Base-by-base conservation (phyloP, 2,888 invertebrate species). In the Clostera curtula region DNA sequence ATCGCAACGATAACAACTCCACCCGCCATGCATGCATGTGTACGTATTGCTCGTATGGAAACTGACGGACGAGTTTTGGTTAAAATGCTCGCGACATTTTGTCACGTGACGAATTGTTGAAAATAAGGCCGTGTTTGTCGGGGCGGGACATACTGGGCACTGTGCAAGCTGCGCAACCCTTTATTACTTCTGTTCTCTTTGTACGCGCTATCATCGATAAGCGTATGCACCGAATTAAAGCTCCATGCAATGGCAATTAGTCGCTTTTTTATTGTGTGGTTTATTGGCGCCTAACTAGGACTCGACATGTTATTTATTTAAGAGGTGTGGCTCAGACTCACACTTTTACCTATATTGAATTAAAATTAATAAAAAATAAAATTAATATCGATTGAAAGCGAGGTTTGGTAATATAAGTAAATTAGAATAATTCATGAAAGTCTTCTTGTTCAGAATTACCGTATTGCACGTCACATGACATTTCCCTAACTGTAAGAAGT, bases 141-240 rank as follows among this genome's bases (percentile, higher is more conserved):
- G 39, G 49, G 43, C 41, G 46, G 49, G 40, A 29, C 29, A 32
- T 31, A 32, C 30, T 56, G 54, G 32, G 28, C 28, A 57, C 58
- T 52, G 56, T 45, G 62, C 70, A 52, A 71, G 70, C 68, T 73
- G 69, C 66, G 73, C 73, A 70, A 76, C 77, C 77, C 69, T 75
- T 76, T 74, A 79, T 75, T 74, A 73, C 74, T 70, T 66, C 61
- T 68, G 68, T 66, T 65, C 71, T 64, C 76, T 75, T 76, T 76
- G 72, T 69, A 56, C 44, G 40, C 64, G 55, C 63, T 67, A 60
- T 60, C 64, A 66, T 71, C 69, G 71, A 69, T 66, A 61, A 67
- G 58, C 73, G 68, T 66, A 67, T 67, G 68, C 51, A 59, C 61
- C 57, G 61, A 74, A 75, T 76, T 75, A 75, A 79, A 76, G 68